A percentile compares a stretch with the other conserved stretches of the same genome.
Conservation (phyloP, 2,888 invertebrate species). For the Osmoderma eremita region DNA sequence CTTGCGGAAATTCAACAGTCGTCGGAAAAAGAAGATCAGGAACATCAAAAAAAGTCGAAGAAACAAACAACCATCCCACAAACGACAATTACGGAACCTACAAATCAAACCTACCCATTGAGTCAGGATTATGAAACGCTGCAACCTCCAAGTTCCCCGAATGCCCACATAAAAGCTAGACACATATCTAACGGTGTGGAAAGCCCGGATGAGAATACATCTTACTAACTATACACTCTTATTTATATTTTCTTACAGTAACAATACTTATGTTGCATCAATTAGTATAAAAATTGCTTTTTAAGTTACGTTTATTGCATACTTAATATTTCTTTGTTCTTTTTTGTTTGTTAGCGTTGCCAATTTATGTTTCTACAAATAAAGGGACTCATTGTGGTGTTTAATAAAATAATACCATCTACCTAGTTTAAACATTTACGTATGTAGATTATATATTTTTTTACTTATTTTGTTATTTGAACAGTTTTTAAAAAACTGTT, state of each 20-base stretch:
- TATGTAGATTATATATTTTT: neutral
- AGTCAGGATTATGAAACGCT: constrained; percentile 37
- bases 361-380: neutral
- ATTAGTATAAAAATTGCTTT: constrained; percentile 12
- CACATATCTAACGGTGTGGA: constrained; percentile 46
- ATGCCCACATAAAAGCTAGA: constrained; percentile 49
- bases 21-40: constrained; percentile 27
- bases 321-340: neutral
- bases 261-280: constrained; percentile 27
- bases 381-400: neutral
- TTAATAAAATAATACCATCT: neutral
- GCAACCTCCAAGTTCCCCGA: constrained; percentile 40
- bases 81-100: constrained; percentile 50
- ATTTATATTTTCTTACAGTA: constrained; percentile 11
- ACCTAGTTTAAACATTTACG: neutral
- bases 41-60: constrained; percentile 45
- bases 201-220: constrained; percentile 6
- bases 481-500: too few species aligned
- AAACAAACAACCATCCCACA: constrained; percentile 20
- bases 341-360: neutral
- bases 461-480: too few species aligned
- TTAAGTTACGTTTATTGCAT: neutral
- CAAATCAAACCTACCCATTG: constrained; percentile 33
- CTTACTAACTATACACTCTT: constrained; percentile 12
- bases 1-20: constrained; percentile 45